Evolutionary conservation across 2,888 invertebrate species (phyloP).

Genomic region (Exocentrus adspersus): DNA sequence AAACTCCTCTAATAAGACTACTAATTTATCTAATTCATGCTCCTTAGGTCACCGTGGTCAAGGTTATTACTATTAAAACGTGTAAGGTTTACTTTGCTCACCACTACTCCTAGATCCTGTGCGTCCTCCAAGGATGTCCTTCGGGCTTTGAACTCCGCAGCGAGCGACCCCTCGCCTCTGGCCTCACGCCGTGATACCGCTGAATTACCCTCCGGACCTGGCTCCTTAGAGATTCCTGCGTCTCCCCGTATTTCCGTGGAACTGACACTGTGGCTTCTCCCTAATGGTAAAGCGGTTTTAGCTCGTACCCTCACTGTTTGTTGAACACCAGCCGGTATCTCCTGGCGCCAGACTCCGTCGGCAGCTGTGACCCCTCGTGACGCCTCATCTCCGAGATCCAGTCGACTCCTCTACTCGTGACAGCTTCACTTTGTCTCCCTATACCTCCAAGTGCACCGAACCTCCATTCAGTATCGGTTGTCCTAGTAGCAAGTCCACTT

Average conservation of each 20-base stretch:
- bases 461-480: not conserved
- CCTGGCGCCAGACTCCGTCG: no score
- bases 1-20: not conserved
- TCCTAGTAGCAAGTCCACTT: not conserved
- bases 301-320: no score
- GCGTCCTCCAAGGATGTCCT: not conserved
- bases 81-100: not conserved
- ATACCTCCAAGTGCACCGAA: not conserved
- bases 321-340: no score
- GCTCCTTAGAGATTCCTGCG: no score
- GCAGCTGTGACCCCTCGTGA: no score
- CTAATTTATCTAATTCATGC: not conserved
- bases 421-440: not conserved
- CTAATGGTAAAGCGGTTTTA: no score
- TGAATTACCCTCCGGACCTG: not conserved
- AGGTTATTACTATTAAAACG: no score
- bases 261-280: no score
- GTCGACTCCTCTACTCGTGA: not conserved
- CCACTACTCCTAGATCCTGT: not conserved
- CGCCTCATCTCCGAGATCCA: not conserved
- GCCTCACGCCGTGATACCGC: not conserved
- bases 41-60: no score
- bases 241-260: no score
- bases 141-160: not conserved
- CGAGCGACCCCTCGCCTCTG: not conserved